phyloP scores from a whole-genome alignment of 2,888 invertebrate genomes.

The Caenorhabditis virilis region DNA sequence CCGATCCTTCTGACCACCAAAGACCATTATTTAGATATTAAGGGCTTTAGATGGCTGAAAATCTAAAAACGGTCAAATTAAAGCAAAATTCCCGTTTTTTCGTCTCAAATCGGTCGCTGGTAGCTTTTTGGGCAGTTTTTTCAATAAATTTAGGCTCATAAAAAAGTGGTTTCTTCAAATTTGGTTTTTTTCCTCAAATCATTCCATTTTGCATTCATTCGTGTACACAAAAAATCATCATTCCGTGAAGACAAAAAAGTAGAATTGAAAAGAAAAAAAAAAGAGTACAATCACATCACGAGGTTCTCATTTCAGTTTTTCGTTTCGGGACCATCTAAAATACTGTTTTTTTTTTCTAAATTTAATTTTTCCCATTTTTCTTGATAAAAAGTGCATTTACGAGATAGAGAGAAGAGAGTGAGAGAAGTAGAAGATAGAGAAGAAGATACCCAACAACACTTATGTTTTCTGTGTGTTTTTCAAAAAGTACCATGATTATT shows the following conservation, averaged over 20 bases:
- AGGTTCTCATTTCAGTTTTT: not conserved
- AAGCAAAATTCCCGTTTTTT: too few relatives aligned
- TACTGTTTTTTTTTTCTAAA: not conserved
- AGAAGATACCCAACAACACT: constrained; percentile 4
- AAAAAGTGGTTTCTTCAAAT: not conserved
- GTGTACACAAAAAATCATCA: too few relatives aligned
- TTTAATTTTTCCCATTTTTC: not conserved
- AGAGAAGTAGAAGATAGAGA: constrained; percentile 1
- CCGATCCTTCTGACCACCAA: too few relatives aligned
- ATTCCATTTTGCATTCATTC: not conserved
- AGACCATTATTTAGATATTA: too few relatives aligned
- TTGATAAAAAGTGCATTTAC: not conserved
- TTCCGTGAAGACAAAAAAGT: not conserved
- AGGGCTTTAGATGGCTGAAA: too few relatives aligned
- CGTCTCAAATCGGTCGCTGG: too few relatives aligned
- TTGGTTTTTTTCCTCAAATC: not conserved
- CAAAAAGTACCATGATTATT: constrained; percentile 21
- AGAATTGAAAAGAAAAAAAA: not conserved
- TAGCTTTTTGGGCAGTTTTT: too few relatives aligned
- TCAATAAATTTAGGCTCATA: too few relatives aligned
- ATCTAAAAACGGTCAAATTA: too few relatives aligned
- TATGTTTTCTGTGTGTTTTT: not conserved
- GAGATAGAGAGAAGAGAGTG: too few relatives aligned
- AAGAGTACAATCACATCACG: too few relatives aligned
- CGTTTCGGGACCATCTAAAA: not conserved